Conservation (phyloP, 2,888 invertebrate genomes). For the Brachypterus glaber region DNA sequence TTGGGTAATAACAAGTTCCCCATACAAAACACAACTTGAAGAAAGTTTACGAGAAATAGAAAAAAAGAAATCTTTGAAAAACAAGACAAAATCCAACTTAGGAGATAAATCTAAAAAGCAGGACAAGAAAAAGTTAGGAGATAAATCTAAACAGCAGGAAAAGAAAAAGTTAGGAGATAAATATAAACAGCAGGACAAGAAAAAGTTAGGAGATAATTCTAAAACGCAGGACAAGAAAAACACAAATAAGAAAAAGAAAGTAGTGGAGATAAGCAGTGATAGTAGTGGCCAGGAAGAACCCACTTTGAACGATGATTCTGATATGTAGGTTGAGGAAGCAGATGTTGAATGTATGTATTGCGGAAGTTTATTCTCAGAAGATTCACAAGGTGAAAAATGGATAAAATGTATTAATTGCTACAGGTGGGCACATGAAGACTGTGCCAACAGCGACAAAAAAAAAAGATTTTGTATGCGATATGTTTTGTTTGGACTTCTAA, state of each 20-base stretch:
- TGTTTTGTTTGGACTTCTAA: too few species aligned
- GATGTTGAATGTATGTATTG: conserved; percentile 12
- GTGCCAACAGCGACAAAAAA: conserved; percentile 8
- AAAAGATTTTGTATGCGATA: conserved; percentile 8
- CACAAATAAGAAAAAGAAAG: not conserved
- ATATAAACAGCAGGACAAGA: conserved; percentile 1
- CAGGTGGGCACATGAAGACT: conserved; percentile 13
- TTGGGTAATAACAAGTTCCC: conserved; percentile 8
- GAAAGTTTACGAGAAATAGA: too few species aligned
- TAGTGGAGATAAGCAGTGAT: not conserved
- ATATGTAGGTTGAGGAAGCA: conserved; percentile 4
- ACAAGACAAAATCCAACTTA: conserved; percentile 1
- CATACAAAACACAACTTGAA: conserved; percentile 7
- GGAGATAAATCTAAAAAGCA: not conserved
- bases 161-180: too few species aligned
- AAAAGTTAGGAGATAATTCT: not conserved
- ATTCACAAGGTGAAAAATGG: conserved; percentile 11
- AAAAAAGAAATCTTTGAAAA: too few species aligned
- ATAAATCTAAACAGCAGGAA: too few species aligned
- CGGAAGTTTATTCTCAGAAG: conserved; percentile 10
- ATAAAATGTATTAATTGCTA: conserved; percentile 9
- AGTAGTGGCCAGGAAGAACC: not conserved
- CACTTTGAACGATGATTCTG: conserved; percentile 2
- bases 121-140: not conserved
- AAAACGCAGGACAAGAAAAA: not conserved